phyloP scores from a whole-genome alignment of 2,113 vertebrate genomes.

The Rhinichthys klamathensis region DNA sequence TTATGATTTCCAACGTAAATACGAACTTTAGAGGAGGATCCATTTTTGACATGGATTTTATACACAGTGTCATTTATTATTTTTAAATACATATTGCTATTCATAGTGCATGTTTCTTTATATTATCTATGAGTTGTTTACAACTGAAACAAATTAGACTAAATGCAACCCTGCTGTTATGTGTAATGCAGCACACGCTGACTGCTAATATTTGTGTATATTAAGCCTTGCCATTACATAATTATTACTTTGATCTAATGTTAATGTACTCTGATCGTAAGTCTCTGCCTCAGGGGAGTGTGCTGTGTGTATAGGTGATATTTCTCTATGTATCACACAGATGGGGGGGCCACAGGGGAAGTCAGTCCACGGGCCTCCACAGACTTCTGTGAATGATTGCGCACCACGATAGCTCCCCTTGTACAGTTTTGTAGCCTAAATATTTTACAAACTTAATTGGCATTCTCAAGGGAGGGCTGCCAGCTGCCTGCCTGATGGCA shows the following conservation, averaged over 20 bases:
- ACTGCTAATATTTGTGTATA: constrained; percentile 49
- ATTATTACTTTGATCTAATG: constrained; percentile 77
- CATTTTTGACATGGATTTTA: too few species aligned
- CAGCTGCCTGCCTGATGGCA: constrained; percentile 82
- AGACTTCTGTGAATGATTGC: constrained; percentile 70
- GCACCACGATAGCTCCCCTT: constrained; percentile 72
- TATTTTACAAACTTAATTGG: constrained; percentile 86
- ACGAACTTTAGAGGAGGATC: too few species aligned
- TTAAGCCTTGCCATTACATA: constrained; percentile 69
- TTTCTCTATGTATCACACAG: constrained; percentile 70
- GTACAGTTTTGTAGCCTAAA: constrained; percentile 85
- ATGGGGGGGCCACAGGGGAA: constrained; percentile 67
- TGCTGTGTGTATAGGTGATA: constrained; percentile 63
- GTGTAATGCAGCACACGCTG: constrained; percentile 46
- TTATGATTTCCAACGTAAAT: too few species aligned
- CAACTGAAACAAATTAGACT: constrained; percentile 2
- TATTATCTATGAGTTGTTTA: not conserved
- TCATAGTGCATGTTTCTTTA: not conserved
- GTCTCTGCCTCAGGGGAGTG: constrained; percentile 65
- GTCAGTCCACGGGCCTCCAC: constrained; percentile 67
- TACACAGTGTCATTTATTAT: too few species aligned
- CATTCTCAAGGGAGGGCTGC: constrained; percentile 76
- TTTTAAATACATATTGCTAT: not conserved
- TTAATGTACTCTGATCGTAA: constrained; percentile 76
- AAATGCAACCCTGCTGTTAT: constrained; percentile 26